Evolutionary conservation across 2,797 vertebrate genomes (phyloP).

Genomic region (Hemibagrus guttatus): DNA sequence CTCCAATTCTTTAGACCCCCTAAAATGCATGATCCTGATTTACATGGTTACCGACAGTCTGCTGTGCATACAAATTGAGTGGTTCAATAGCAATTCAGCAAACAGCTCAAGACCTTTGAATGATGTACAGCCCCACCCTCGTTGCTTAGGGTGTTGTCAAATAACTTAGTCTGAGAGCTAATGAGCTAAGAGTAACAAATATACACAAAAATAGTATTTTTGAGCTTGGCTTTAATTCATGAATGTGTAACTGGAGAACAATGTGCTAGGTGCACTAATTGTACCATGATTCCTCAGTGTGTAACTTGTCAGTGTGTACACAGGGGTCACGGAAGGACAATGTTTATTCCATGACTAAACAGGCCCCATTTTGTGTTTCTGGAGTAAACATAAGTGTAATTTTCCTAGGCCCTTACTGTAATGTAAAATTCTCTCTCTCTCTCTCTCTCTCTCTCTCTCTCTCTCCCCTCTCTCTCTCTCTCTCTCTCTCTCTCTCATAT

Average conservation of each 20-base stretch:
- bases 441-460: constrained; percentile 18
- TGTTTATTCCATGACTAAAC: not conserved
- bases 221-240: not conserved
- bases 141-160: not conserved
- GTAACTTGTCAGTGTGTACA: not conserved
- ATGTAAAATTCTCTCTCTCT: constrained; percentile 46
- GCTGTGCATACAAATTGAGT: constrained; percentile 70
- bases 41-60: constrained; percentile 67
- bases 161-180: not conserved
- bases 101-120: not conserved
- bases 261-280: not conserved
- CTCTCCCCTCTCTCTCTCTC: constrained; percentile 3
- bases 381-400: not conserved
- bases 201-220: not conserved
- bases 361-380: not conserved
- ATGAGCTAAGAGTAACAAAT: not conserved
- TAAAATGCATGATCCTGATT: constrained; percentile 72
- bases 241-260: not conserved
- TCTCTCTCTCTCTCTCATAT: constrained; percentile 11
- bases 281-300: not conserved
- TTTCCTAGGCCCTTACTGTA: not conserved
- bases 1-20: constrained; percentile 31
- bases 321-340: not conserved
- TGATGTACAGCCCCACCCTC: constrained; percentile 17
- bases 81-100: constrained; percentile 50